phyloP scores from a whole-genome alignment of 2,797 vertebrate species.

The Bothrops alternatus region DNA sequence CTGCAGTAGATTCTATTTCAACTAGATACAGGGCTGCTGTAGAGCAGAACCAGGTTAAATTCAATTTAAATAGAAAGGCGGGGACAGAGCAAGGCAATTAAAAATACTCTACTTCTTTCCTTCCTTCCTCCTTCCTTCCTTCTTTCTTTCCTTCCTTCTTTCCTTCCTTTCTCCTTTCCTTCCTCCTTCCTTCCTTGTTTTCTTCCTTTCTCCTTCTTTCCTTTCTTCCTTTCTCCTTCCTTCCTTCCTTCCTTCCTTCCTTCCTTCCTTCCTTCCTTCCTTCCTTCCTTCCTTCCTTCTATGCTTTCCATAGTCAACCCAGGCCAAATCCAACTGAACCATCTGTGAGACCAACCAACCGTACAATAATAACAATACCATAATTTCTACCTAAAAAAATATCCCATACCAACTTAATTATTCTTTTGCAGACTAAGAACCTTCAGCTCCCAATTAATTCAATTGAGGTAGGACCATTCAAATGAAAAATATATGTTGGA shows the following conservation, averaged over 20 bases:
- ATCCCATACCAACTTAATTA: neutral
- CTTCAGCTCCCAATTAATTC: neutral
- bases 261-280: no score
- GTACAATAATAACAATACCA: neutral
- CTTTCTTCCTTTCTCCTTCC: no score
- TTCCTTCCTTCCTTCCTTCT: neutral
- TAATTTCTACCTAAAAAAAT: neutral
- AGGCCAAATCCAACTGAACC: neutral
- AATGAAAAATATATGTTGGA: no score
- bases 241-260: no score
- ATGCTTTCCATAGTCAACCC: neutral
- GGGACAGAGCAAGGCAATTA: slow-evolving; percentile 1
- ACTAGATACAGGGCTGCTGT: neutral
- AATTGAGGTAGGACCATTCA: neutral
- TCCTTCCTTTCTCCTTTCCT: no score
- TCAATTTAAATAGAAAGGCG: neutral
- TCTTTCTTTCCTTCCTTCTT: no score
- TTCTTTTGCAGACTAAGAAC: neutral
- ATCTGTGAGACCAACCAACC: neutral
- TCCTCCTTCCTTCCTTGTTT: no score
- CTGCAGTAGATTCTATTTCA: neutral
- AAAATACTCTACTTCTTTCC: neutral
- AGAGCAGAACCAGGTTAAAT: slow-evolving; percentile 1
- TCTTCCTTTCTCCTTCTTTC: neutral
- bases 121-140: no score